Conservation (phyloP, 1,140 invertebrate genomes). For the Drosophila nebulosa region DNA sequence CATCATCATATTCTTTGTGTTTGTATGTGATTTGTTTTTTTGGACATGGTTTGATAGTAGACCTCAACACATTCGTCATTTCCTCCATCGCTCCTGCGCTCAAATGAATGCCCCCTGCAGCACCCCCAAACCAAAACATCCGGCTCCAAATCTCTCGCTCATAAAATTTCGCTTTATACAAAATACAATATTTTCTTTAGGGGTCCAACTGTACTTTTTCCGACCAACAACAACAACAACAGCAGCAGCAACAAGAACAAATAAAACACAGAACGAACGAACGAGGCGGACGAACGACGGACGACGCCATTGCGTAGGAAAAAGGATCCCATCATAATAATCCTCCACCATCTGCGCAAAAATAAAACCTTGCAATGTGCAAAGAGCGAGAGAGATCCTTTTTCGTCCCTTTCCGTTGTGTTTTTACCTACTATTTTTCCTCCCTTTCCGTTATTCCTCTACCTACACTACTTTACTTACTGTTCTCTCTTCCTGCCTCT, state of each 20-base stretch:
- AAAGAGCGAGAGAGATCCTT: conserved; percentile 77
- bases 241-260: conserved; percentile 15
- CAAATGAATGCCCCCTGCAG: neutral
- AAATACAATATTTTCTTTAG: conserved; percentile 24
- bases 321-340: conserved; percentile 77
- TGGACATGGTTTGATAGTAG: conserved; percentile 75
- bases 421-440: conserved; percentile 56
- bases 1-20: neutral
- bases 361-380: conserved; percentile 75
- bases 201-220: conserved; percentile 70
- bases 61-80: conserved; percentile 54
- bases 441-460: conserved; percentile 22
- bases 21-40: conserved; percentile 8
- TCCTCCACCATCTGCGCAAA: conserved; percentile 78
- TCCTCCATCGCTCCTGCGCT: neutral
- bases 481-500: too few relatives aligned
- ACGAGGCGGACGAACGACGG: neutral
- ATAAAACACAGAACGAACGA: neutral
- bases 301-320: conserved; percentile 30
- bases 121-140: neutral
- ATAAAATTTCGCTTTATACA: neutral
- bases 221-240: conserved; percentile 29
- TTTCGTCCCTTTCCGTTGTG: conserved; percentile 47
- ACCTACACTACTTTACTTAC: neutral
- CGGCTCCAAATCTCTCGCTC: neutral